These are phyloP conservation scores for Xenotilapia flavipinnis DNA, from an alignment of 2,113 vertebrate genomes.

Conservation along the genomic window DNA sequence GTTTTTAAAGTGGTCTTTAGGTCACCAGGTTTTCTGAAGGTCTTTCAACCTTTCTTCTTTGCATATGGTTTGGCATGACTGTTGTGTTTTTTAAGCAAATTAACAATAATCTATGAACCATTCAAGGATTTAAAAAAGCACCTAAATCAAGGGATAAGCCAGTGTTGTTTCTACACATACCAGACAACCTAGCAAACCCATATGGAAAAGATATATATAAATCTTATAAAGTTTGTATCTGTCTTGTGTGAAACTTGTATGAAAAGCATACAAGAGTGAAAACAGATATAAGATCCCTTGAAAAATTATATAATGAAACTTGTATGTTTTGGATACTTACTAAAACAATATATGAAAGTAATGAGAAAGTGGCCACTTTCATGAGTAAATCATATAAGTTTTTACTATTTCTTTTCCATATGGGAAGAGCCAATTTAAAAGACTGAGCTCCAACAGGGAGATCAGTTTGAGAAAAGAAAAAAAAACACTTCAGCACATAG, in stretches of 20 bases:
- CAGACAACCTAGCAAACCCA: background rate
- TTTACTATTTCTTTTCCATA: no score
- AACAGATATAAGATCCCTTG: no score
- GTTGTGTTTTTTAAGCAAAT: background rate
- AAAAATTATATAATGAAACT: no score
- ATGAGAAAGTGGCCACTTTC: no score
- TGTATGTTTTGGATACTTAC: no score
- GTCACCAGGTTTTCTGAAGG: background rate
- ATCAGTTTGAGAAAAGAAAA: background rate
- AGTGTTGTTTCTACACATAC: background rate
- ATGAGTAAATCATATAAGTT: no score
- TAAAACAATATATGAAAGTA: no score
- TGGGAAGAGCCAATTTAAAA: background rate
- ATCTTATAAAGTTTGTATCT: no score
- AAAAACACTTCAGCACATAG: background rate
- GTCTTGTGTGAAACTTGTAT: no score
- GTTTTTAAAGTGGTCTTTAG: background rate
- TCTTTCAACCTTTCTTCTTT: background rate
- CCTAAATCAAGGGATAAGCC: background rate
- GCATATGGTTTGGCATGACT: background rate
- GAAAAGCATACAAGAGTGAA: no score
- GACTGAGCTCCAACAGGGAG: background rate
- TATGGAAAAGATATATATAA: no score
- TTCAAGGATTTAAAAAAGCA: background rate
- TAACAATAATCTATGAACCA: background rate